Evolutionary conservation across 2,113 vertebrate species (phyloP), one percentile per base, ranked within the genome.

Genomic region (Oncorhynchus masou): DNA sequence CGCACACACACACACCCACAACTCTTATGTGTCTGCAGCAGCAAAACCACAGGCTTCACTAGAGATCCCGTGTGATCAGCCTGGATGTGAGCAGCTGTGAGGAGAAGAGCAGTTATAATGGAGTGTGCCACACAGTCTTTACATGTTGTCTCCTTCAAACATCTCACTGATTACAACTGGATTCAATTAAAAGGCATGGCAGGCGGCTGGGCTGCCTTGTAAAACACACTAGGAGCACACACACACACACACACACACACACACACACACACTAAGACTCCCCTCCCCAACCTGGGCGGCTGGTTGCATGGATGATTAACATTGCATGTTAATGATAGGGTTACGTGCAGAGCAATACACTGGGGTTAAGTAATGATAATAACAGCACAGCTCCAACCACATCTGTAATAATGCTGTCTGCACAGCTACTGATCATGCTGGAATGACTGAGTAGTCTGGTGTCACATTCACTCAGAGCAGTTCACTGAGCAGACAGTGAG

Each of bases 401-500:
- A 91, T 90, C 87, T 91, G 86, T 91, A 91, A 90, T 90, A 90
- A 91, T 75, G 87, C 80, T 89, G 90, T 90, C 85, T 92, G 88
- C 84, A 85, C 78, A 84, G 79, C 70, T 88, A 84, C 87, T 83
- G 84, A 90, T 82, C 77, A 89, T 80, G 80, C 85, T 82, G 81
- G 88, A 91, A 91, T 88, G 78, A 82, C 71, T 62, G 59, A 20
- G 54, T 22, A 16, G 59, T 45, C 39, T 45, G 8, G 39, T 11
- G 39, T 11, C 8, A 22, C 6, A n/a, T 85, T 84, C 75, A 78
- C 73, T 89, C 81, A 71, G 73, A 81, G 74, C 71, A 71, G 76
- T 90, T 92, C 88, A 87, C 84, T 48, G 74, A 45, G 73, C 71
- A 80, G 70, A 81, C 75, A 86, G 80, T 83, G 77, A 85, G 84